Conservation (phyloP, 2,888 invertebrate species). For the Yponomeuta sedellus region DNA sequence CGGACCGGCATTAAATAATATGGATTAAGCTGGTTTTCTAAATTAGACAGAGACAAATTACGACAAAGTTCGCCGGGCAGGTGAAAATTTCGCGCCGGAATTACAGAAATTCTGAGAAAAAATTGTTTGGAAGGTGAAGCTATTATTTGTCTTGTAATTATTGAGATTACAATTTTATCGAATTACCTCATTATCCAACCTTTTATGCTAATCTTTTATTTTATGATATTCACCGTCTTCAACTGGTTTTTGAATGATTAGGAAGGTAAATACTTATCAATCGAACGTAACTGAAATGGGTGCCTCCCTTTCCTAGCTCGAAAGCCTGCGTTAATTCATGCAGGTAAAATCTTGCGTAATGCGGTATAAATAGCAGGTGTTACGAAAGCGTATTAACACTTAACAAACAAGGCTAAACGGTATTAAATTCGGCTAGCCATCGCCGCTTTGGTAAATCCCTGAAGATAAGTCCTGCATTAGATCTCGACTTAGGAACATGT, state of each 20-base stretch:
- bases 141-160: slow-evolving; percentile 12
- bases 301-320: too few species aligned
- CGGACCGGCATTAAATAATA: slow-evolving; percentile 15
- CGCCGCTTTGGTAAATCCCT: slow-evolving; percentile 58
- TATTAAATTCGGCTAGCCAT: slow-evolving; percentile 29
- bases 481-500: slow-evolving; percentile 29
- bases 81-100: slow-evolving; percentile 9
- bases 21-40: slow-evolving; percentile 15
- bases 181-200: too few species aligned
- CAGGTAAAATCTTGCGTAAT: slow-evolving; percentile 11
- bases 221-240: too few species aligned
- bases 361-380: slow-evolving; percentile 16
- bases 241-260: too few species aligned
- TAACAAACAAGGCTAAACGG: slow-evolving; percentile 16
- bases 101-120: slow-evolving; percentile 12
- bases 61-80: slow-evolving; percentile 9
- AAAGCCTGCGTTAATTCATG: slow-evolving; percentile 8
- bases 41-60: slow-evolving; percentile 24
- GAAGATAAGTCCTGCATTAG: slow-evolving; percentile 55
- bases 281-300: neutral
- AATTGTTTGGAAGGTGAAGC: neutral
- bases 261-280: neutral
- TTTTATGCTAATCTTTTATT: too few species aligned
- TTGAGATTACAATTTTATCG: neutral
- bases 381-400: slow-evolving; percentile 13